Conservation (phyloP, 2,797 vertebrate species). For the Coccyzus lansbergi region DNA sequence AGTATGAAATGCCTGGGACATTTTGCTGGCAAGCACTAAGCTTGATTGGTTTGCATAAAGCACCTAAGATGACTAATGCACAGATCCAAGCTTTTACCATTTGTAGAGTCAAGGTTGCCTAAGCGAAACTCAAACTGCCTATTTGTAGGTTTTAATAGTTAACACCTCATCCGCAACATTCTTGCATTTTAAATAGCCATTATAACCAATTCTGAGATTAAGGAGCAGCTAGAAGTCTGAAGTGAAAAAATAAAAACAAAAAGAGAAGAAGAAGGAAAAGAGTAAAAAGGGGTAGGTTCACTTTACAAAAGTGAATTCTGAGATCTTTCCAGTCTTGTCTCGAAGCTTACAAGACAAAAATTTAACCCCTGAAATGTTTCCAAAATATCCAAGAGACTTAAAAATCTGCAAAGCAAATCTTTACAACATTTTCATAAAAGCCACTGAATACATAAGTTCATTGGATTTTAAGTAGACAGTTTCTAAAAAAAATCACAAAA, state of each 20-base stretch:
- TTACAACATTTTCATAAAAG: background rate
- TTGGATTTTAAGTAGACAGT: background rate
- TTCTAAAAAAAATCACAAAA: background rate
- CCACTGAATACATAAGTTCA: background rate
- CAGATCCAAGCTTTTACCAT: background rate
- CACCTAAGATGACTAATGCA: background rate
- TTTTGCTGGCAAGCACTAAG: background rate
- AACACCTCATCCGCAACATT: constrained; percentile 2
- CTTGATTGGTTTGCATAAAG: background rate
- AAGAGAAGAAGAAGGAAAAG: no score
- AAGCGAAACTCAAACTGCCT: background rate
- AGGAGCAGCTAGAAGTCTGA: background rate
- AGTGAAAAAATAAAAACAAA: no score
- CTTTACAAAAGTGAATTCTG: background rate
- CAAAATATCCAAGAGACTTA: background rate
- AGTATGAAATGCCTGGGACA: background rate
- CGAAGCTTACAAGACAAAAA: background rate
- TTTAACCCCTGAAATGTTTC: background rate
- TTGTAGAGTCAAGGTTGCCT: background rate
- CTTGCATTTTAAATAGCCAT: background rate
- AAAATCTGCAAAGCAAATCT: background rate
- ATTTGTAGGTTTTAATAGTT: background rate
- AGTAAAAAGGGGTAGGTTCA: background rate
- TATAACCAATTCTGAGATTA: background rate
- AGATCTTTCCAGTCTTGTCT: background rate